Evolutionary conservation across 2,797 vertebrate species (phyloP).

Genomic region (Capromys pilorides): DNA sequence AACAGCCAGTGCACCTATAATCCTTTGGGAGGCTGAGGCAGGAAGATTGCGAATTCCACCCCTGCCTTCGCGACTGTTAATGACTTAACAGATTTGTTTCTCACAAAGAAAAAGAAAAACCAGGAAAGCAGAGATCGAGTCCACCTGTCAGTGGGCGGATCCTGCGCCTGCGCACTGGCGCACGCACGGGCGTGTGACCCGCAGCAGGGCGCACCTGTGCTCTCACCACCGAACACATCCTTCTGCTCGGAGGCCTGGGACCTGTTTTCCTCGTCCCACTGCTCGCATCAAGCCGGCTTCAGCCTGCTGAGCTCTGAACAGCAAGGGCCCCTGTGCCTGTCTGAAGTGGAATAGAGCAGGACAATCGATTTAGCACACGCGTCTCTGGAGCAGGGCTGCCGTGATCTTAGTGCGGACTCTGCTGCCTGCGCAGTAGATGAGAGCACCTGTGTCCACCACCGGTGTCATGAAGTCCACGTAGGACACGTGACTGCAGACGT

Average conservation of each 20-base stretch:
- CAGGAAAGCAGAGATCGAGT: not conserved
- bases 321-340: not conserved
- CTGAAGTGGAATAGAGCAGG: no score
- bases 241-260: not conserved
- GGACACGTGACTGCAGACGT: not conserved
- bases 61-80: not conserved
- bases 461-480: not conserved
- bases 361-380: not conserved
- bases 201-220: not conserved
- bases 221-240: not conserved
- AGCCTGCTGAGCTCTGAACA: not conserved
- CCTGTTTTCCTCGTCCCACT: not conserved
- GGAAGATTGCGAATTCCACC: not conserved
- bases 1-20: not conserved
- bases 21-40: not conserved
- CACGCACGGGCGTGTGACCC: not conserved
- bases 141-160: no score
- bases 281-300: not conserved
- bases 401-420: no score
- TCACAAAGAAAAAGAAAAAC: not conserved
- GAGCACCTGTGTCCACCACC: not conserved
- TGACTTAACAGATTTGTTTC: not conserved
- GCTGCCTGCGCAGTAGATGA: not conserved
- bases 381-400: not conserved
- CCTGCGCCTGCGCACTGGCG: no score